These are phyloP conservation scores for Oscheius sp. DNA, from an alignment of 2,888 invertebrate genomes.

Conservation along the genomic window DNA sequence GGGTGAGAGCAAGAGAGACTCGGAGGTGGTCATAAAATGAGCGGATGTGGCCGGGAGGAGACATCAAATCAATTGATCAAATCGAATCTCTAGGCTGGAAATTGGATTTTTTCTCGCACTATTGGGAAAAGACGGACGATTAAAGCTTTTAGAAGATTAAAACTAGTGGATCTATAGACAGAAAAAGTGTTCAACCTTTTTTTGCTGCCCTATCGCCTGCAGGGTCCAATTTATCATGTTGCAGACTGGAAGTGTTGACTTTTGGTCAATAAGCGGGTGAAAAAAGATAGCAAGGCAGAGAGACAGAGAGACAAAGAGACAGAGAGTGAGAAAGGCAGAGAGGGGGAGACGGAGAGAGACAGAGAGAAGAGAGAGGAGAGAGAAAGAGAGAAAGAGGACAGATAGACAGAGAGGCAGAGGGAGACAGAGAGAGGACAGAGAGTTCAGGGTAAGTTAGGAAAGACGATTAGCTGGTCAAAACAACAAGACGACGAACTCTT, in stretches of 20 bases:
- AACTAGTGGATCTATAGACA: too few species aligned
- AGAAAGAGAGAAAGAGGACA: constrained; percentile 32
- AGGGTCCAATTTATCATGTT: background rate
- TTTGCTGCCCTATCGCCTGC: background rate
- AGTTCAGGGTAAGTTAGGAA: constrained; percentile 17
- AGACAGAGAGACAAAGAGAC: background rate
- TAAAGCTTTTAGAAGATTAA: too few species aligned
- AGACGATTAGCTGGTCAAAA: background rate
- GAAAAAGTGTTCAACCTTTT: background rate
- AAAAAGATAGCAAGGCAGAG: background rate
- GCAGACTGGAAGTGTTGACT: too few species aligned
- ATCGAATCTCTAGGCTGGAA: background rate
- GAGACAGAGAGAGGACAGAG: constrained; percentile 4
- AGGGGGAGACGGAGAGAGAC: constrained; percentile 40
- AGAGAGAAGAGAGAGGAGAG: constrained; percentile 37
- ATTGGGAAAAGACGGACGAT: too few species aligned
- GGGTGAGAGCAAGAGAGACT: background rate
- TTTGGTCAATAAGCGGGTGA: background rate
- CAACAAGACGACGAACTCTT: constrained; percentile 3
- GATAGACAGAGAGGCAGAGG: constrained; percentile 33
- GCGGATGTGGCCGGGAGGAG: background rate
- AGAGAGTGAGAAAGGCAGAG: background rate
- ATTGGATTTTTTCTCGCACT: too few species aligned
- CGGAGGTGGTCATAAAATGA: constrained; percentile 23
- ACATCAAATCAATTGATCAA: constrained; percentile 33